Evolutionary conservation across 2,113 vertebrate species (phyloP).

Genomic region (Oriolus oriolus): DNA sequence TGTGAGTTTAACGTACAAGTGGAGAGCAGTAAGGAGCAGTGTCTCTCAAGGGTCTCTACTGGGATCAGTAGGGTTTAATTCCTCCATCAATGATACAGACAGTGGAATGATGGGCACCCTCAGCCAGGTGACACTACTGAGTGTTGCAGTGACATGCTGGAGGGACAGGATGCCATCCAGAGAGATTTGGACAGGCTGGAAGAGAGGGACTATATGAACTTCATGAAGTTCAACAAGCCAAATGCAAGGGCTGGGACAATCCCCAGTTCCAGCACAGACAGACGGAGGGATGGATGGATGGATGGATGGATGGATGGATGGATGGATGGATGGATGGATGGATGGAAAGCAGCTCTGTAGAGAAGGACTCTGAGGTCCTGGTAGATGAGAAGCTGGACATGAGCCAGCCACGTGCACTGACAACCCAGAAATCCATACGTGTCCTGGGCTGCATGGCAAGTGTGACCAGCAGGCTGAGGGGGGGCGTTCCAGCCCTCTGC

Average conservation of each 20-base stretch:
- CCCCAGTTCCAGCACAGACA: background rate
- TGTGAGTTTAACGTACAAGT: background rate
- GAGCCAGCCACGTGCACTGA: background rate
- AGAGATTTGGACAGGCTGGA: background rate
- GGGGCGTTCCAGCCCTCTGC: background rate
- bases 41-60: background rate
- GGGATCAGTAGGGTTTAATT: background rate
- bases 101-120: background rate
- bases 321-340: background rate
- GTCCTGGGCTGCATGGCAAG: background rate
- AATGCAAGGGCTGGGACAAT: background rate
- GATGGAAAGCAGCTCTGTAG: background rate
- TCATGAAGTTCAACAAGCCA: background rate
- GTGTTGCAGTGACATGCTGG: background rate
- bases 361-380: background rate
- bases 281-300: background rate
- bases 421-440: background rate
- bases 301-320: background rate
- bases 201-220: background rate
- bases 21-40: background rate
- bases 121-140: background rate
- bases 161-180: background rate
- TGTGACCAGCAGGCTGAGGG: accelerated
- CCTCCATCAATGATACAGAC: background rate
- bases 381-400: background rate